Conservation (phyloP, 2,113 vertebrate species). For the Saguinus midas region DNA sequence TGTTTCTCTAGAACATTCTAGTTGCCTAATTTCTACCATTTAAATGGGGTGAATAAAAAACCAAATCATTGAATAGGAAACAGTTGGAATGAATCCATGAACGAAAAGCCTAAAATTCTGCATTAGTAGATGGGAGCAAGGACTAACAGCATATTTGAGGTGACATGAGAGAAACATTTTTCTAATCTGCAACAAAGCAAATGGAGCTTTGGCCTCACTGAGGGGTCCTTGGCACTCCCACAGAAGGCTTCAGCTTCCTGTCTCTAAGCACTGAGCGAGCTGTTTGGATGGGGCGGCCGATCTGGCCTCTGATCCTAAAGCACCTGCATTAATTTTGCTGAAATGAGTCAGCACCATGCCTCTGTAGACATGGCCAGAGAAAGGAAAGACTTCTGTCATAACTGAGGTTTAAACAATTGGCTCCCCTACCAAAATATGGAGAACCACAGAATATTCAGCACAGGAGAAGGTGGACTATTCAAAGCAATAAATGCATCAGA, state of each 20-base stretch:
- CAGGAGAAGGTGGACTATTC: not conserved
- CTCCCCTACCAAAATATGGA: not conserved
- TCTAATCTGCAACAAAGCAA: not conserved
- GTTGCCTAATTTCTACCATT: not conserved
- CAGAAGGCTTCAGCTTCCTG: not conserved
- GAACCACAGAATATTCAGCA: not conserved
- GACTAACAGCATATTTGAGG: too few species aligned
- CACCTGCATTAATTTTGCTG: not conserved
- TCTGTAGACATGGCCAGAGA: not conserved
- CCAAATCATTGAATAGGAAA: not conserved
- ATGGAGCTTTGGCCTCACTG: not conserved
- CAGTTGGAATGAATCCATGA: not conserved
- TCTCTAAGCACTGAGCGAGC: not conserved
- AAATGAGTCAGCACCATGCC: not conserved
- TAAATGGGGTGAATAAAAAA: not conserved
- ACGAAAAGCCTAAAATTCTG: not conserved
- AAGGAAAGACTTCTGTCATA: not conserved
- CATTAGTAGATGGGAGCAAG: not conserved
- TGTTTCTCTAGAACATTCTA: not conserved
- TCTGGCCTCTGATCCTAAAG: not conserved
- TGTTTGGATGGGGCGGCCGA: not conserved
- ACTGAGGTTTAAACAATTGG: not conserved
- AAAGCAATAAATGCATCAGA: not conserved
- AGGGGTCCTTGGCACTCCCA: not conserved
- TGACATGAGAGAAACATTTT: fast-evolving